Evolutionary conservation across 2,113 vertebrate genomes (phyloP), one percentile per base, ranked within the genome.

Genomic region (Atherinomorus stipes): DNA sequence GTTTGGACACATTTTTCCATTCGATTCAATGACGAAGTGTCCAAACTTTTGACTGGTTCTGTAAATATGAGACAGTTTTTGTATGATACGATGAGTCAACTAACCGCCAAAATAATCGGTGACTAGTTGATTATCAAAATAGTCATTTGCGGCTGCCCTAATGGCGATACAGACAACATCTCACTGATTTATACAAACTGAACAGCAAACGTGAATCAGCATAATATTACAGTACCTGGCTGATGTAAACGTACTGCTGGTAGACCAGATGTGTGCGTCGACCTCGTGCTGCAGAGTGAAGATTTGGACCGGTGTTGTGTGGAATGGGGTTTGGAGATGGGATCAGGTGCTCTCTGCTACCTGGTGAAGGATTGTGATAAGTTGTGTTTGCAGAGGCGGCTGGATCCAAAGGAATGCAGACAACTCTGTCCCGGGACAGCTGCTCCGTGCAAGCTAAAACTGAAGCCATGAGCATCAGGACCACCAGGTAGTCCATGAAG

Each of bases 401-500:
- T 7, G 88, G 65, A 58, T 86, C 85, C 37, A 87, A 11, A 9
- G 94, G 95, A 70, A 95, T 87, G 58, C 95, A 96, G 45, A 95
- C 93, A 16, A 95, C 90, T 25, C 88, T 74, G 54, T 95, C 94
- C 42, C 88, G 74, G 31, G 93, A 95, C 25, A 96, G 90, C 65
- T 94, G 89, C 63, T 94, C 90, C 0, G 95, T 95, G n/a, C 94
- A 93, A 0, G 94, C 92, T 23, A 96, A 85, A 59, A 95, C 87
- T 0, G 94, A 95, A 2, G 90, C 85, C 93, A 95, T 90, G 37
- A 95, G 80, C 95, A 96, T 95, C 60, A 94, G 82, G 50, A 96
- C 81, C 71, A 94, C 92, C 80, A 95, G 83, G 62, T 95, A 94
- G 78, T 95, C 95, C 93, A 95, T 95, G 74, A 95, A 93, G 64